phyloP scores from a whole-genome alignment of 2,797 vertebrate genomes.

The Onychomys torridus region DNA sequence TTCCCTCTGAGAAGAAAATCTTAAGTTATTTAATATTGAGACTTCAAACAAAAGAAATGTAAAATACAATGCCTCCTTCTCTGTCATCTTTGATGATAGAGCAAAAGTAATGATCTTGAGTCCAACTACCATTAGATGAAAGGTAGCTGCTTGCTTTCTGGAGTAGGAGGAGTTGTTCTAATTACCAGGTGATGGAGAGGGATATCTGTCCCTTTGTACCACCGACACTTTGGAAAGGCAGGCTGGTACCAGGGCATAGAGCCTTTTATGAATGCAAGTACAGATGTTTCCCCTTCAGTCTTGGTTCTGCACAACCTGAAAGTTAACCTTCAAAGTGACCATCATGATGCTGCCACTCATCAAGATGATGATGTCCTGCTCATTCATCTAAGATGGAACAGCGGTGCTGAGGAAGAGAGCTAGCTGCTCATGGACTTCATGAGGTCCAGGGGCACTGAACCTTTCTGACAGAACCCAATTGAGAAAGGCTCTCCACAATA shows the following conservation, averaged over 20 bases:
- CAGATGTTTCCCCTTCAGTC: conserved; percentile 49
- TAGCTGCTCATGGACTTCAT: not conserved
- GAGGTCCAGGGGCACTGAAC: too few relatives aligned
- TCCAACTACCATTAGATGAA: conserved; percentile 24
- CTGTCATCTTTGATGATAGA: conserved; percentile 52
- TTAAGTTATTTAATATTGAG: not conserved
- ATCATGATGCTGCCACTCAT: accelerated
- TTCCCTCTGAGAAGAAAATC: conserved; percentile 47
- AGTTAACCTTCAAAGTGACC: conserved; percentile 1
- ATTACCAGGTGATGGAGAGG: not conserved
- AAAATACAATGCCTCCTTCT: conserved; percentile 3
- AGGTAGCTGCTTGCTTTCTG: conserved; percentile 40
- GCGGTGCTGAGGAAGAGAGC: accelerated
- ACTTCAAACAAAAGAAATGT: conserved; percentile 44
- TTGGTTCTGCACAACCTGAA: not conserved
- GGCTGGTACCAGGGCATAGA: conserved; percentile 53
- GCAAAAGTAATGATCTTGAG: conserved; percentile 51
- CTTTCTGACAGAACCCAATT: not conserved
- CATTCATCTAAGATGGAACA: accelerated
- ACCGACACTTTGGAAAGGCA: conserved; percentile 47
- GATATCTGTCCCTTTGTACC: conserved; percentile 43
- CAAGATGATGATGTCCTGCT: too few relatives aligned
- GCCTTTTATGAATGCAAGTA: conserved; percentile 49
- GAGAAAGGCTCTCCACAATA: not conserved
- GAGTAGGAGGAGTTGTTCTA: not conserved